Conservation (phyloP, 2,797 vertebrate species). For the Botia kubotai region DNA sequence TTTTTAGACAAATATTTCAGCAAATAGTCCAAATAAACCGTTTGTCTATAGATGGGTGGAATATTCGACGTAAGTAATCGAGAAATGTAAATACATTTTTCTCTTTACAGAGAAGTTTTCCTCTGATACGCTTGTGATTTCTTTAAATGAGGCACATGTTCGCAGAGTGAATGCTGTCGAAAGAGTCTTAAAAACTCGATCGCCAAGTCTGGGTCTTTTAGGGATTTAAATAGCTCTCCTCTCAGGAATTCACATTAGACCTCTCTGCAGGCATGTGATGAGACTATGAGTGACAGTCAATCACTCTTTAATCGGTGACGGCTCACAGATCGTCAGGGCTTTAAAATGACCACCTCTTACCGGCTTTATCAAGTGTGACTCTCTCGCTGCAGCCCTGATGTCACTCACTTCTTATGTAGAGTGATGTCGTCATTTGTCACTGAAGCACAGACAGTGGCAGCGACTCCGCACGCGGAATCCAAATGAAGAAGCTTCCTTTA, state of each 20-base stretch:
- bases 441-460: background rate
- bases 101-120: no score
- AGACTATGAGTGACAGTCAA: constrained; percentile 61
- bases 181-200: no score
- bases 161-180: no score
- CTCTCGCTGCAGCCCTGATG: constrained; percentile 44
- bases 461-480: constrained; percentile 32
- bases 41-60: background rate
- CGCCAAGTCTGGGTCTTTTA: background rate
- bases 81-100: no score
- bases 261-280: constrained; percentile 48
- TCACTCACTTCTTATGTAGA: constrained; percentile 54
- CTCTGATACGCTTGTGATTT: no score
- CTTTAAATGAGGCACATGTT: no score
- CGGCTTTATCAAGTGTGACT: constrained; percentile 61
- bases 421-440: constrained; percentile 61
- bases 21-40: background rate
- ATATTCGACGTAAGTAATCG: no score
- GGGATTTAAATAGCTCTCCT: constrained; percentile 6
- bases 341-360: constrained; percentile 56
- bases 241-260: constrained; percentile 25
- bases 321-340: constrained; percentile 46
- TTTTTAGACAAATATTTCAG: background rate
- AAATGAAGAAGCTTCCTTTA: constrained; percentile 43
- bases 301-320: constrained; percentile 62